Conservation (phyloP, 2,113 vertebrate species). For the Pimephales promelas region DNA sequence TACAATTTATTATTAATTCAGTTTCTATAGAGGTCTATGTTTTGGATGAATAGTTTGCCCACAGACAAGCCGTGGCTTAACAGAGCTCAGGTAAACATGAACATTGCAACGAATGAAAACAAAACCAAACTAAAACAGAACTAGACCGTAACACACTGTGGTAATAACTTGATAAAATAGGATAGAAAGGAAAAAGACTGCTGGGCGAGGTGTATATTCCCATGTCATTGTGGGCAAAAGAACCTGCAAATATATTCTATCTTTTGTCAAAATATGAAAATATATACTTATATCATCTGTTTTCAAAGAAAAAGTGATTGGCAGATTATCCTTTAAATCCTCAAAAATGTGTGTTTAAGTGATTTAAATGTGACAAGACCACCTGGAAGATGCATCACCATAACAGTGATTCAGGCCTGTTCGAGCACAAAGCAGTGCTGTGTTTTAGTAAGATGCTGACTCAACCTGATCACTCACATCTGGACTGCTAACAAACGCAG, state of each 20-base stretch:
- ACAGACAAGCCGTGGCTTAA: too few species aligned
- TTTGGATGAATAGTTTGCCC: too few species aligned
- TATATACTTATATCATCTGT: not conserved
- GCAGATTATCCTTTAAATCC: slow-evolving; percentile 10
- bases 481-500: slow-evolving; percentile 22
- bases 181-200: not conserved
- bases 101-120: too few species aligned
- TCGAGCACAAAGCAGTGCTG: not conserved
- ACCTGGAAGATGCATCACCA: not conserved
- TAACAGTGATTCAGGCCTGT: slow-evolving; percentile 2
- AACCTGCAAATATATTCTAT: not conserved
- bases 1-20: too few species aligned
- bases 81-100: too few species aligned
- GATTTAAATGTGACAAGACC: slow-evolving; percentile 4
- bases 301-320: not conserved
- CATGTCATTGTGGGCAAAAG: too few species aligned
- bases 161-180: not conserved
- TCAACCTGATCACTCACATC: not conserved
- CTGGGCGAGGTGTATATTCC: not conserved
- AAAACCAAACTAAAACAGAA: too few species aligned
- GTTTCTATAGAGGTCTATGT: too few species aligned
- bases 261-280: not conserved
- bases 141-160: not conserved
- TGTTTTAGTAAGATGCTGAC: slow-evolving; percentile 1
- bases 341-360: slow-evolving; percentile 8